Evolutionary conservation across 2,113 vertebrate species (phyloP).

Genomic region (Pholis gunnellus): DNA sequence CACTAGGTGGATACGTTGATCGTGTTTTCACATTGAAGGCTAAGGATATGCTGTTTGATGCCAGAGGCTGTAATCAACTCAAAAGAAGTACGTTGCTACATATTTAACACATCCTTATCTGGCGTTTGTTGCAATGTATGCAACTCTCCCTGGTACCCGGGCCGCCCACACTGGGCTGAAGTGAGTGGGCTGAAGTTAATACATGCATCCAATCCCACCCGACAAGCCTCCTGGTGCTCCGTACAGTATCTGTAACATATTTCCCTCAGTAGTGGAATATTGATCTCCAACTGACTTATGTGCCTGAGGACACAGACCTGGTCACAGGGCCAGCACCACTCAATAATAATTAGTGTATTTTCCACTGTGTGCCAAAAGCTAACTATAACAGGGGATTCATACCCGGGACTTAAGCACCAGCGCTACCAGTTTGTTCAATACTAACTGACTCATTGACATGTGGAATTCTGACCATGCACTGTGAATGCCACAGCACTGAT

Average conservation of each 20-base stretch:
- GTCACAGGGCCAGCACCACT: conserved; percentile 37
- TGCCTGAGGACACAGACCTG: conserved; percentile 21
- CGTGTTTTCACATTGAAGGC: too few species aligned
- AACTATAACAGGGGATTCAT: conserved; percentile 5
- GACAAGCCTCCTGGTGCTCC: neutral
- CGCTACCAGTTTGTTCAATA: conserved; percentile 45
- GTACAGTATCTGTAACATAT: neutral
- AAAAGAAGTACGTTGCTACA: neutral
- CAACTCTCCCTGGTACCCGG: too few species aligned
- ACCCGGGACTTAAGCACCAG: conserved; percentile 30
- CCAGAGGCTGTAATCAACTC: neutral
- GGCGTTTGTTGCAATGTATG: too few species aligned
- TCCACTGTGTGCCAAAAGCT: conserved; percentile 48
- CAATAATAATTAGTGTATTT: conserved; percentile 74
- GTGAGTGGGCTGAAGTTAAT: neutral
- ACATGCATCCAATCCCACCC: neutral
- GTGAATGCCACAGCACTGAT: conserved; percentile 26
- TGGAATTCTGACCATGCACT: conserved; percentile 35
- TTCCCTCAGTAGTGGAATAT: conserved; percentile 27
- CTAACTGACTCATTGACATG: conserved; percentile 57
- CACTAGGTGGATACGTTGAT: too few species aligned
- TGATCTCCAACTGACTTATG: conserved; percentile 42
- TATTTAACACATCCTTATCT: too few species aligned
- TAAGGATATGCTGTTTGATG: too few species aligned
- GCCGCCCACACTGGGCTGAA: neutral